A percentile compares a stretch with the other conserved stretches of the same genome.
phyloP scores from a whole-genome alignment of 2,113 vertebrate genomes.

The Cromileptes altivelis region DNA sequence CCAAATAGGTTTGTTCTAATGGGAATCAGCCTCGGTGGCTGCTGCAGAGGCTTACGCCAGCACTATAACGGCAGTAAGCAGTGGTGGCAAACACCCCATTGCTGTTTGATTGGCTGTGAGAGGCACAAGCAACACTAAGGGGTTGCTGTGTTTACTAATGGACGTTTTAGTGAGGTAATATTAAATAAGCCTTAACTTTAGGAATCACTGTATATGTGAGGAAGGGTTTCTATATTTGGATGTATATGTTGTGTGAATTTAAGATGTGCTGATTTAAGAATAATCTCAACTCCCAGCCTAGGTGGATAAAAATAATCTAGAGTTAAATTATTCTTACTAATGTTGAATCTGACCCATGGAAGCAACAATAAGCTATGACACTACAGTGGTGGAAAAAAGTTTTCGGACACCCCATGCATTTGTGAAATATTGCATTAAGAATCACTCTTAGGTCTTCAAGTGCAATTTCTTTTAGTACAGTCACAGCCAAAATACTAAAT shows the following conservation, averaged over 20 bases:
- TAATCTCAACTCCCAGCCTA: not conserved
- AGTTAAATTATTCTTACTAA: not conserved
- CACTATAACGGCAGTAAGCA: slow-evolving; percentile 53
- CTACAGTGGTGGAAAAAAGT: no score
- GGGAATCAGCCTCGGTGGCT: slow-evolving; percentile 69
- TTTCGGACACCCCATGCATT: no score
- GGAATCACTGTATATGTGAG: slow-evolving; percentile 10
- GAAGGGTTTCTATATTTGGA: slow-evolving; percentile 2
- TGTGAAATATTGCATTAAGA: no score
- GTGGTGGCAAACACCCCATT: slow-evolving; percentile 53
- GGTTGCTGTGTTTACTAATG: slow-evolving; percentile 65
- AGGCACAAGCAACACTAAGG: slow-evolving; percentile 44
- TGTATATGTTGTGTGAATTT: not conserved
- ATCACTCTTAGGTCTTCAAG: no score
- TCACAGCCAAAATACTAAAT: no score
- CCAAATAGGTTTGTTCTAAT: slow-evolving; percentile 80
- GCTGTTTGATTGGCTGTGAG: slow-evolving; percentile 64
- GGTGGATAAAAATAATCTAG: not conserved
- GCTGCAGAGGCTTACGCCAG: slow-evolving; percentile 66
- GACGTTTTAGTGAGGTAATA: slow-evolving; percentile 47
- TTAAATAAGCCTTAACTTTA: slow-evolving; percentile 53
- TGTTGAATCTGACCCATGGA: not conserved
- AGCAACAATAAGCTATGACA: not conserved
- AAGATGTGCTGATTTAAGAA: not conserved
- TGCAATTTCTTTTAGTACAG: no score